These are phyloP conservation scores for Gadopsis marmoratus DNA, from an alignment of 2,797 vertebrate genomes.

Conservation along the genomic window DNA sequence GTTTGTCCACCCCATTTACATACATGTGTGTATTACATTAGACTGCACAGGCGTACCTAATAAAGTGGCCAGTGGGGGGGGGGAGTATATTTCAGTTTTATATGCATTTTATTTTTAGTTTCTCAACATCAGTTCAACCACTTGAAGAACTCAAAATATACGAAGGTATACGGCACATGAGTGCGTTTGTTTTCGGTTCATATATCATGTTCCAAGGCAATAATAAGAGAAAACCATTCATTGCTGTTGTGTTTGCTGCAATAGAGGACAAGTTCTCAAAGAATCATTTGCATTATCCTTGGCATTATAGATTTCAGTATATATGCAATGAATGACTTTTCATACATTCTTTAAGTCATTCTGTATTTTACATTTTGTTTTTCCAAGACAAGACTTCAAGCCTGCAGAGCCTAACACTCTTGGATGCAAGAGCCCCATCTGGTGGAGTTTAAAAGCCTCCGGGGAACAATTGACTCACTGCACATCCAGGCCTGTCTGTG, in stretches of 20 bases:
- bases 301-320: not conserved
- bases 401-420: not conserved
- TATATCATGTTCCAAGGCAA: not conserved
- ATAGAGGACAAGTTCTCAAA: not conserved
- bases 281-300: too few species aligned
- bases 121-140: not conserved
- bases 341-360: not conserved
- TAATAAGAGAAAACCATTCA: not conserved
- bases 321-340: not conserved
- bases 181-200: not conserved
- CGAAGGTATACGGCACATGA: not conserved
- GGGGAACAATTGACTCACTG: accelerated
- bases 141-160: not conserved
- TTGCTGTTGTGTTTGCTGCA: not conserved
- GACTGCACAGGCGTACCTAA: not conserved
- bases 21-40: too few species aligned
- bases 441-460: conserved; percentile 6
- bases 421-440: conserved; percentile 48
- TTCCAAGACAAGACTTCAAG: not conserved
- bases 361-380: not conserved
- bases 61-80: not conserved
- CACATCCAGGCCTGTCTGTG: not conserved
- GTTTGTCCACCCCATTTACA: too few species aligned
- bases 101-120: not conserved
- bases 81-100: not conserved